A percentile compares a stretch with the other conserved stretches of the same genome.
Evolutionary conservation across 2,113 vertebrate genomes (phyloP).

Genomic region (Nothobranchius kuhntae): DNA sequence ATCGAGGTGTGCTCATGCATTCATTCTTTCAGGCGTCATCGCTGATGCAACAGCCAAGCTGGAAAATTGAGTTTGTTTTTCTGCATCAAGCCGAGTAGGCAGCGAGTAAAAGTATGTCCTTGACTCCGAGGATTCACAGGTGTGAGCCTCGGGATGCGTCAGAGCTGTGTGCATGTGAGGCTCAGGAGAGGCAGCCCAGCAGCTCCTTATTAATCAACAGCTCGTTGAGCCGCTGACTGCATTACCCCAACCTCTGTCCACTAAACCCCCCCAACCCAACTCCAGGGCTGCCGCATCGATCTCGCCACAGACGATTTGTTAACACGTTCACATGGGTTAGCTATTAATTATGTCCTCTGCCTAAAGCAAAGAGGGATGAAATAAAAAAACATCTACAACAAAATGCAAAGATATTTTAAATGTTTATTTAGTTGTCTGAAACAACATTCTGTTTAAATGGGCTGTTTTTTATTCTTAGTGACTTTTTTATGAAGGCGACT

Average conservation of each 20-base stretch:
- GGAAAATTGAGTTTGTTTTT: too few relatives aligned
- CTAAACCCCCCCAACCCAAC: not conserved
- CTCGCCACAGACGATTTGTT: slow-evolving; percentile 42
- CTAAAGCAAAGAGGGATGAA: not conserved
- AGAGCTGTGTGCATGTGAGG: slow-evolving; percentile 28
- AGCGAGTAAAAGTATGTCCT: slow-evolving; percentile 48
- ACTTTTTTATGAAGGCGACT: not conserved
- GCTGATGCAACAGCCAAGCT: too few relatives aligned
- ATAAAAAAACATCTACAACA: too few relatives aligned
- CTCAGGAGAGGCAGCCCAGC: slow-evolving; percentile 50
- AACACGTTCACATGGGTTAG: slow-evolving; percentile 38
- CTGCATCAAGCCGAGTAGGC: not conserved
- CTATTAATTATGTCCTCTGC: slow-evolving; percentile 35
- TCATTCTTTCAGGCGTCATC: too few relatives aligned
- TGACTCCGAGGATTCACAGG: slow-evolving; percentile 61
- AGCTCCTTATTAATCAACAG: slow-evolving; percentile 70
- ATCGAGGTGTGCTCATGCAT: slow-evolving; percentile 5
- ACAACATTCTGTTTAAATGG: not conserved
- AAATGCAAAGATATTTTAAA: too few relatives aligned
- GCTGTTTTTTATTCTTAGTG: not conserved
- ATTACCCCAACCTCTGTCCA: not conserved
- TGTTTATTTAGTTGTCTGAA: not conserved
- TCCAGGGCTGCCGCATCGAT: slow-evolving; percentile 13
- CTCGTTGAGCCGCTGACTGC: slow-evolving; percentile 55
- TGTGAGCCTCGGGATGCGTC: slow-evolving; percentile 49